Evolutionary conservation across 2,888 invertebrate genomes (phyloP), one percentile per base, ranked within the genome.

Genomic region (Priocnemis perturbator): DNA sequence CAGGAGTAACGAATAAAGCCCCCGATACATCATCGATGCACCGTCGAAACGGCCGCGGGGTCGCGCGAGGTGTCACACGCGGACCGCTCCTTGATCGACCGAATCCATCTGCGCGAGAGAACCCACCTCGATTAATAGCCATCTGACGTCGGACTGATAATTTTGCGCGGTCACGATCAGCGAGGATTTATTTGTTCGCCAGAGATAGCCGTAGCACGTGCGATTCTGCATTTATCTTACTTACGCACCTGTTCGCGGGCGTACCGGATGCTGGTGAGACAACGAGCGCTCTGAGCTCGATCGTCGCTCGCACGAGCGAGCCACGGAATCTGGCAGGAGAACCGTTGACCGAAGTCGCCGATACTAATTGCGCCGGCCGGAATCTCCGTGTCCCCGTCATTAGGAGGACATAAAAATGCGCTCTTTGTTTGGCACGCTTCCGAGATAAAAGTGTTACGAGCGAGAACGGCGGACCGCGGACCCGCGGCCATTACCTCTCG

Each of bases 261-360:
- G 45, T 76, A 79, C 81, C 82, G 84, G 84, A 85, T 84, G 79
- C 81, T 74, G 67, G 74, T 73, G 78, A 84, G 83, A 84, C 77
- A 78, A 64, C 67, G 60, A 58, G 67, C 57, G 69, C 63, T 73
- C 71, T 62, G 67, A 64, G 9, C n/a, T 19, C 37, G 20, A 17
- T 37, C 17, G 9, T 17, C 30, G 44, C 5, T 26, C 26, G 26
- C 26, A 2, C 26, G 26, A 26, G 26, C 2, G 5, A 26, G 5
- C 26, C 3, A n/a, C n/a, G 26, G 26, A 26, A 26, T 26, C 26
- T n/a, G n/a, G 26, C 26, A 26, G 2, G 5, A 26, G 5, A 26
- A 2, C 26, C 26, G 26, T 2, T 5, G 14, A 37, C 7, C 37
- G 37, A 3, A 37, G 1, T 37, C 11, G 37, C 37, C 37, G 37